A percentile compares a stretch with the other conserved stretches of the same genome.
phyloP scores from a whole-genome alignment of 2,888 invertebrate genomes.

The Danaus chrysippus region DNA sequence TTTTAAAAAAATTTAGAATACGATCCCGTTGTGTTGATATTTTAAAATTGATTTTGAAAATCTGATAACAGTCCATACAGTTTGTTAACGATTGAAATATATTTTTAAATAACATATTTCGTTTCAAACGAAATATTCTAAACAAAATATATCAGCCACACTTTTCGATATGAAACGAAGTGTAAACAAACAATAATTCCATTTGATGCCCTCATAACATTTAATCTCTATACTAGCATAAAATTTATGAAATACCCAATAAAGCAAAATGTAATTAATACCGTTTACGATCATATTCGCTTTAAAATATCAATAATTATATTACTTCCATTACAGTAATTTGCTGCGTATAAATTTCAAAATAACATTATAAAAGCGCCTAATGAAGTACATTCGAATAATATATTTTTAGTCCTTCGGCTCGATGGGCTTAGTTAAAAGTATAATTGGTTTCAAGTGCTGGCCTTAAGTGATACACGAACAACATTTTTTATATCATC shows the following conservation, averaged over 20 bases:
- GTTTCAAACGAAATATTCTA: too few relatives aligned
- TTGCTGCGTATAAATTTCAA: not conserved
- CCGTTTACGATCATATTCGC: not conserved
- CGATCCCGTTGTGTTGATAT: slow-evolving; percentile 28
- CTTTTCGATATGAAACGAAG: not conserved
- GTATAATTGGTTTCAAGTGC: slow-evolving; percentile 68
- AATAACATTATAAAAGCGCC: slow-evolving; percentile 28
- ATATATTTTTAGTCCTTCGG: slow-evolving; percentile 48
- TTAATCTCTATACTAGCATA: not conserved
- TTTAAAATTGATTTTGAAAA: slow-evolving; percentile 30
- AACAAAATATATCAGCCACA: too few relatives aligned
- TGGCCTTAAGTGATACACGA: slow-evolving; percentile 52
- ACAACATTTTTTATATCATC: slow-evolving; percentile 49
- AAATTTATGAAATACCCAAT: not conserved
- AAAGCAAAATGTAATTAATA: slow-evolving; percentile 7
- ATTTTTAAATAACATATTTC: too few relatives aligned
- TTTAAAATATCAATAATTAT: not conserved
- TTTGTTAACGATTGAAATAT: slow-evolving; percentile 8
- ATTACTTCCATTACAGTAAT: not conserved
- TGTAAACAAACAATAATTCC: slow-evolving; percentile 2
- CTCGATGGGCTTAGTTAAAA: slow-evolving; percentile 54
- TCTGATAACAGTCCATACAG: slow-evolving; percentile 17
- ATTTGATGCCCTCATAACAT: not conserved
- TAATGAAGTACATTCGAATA: slow-evolving; percentile 41
- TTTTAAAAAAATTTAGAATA: slow-evolving; percentile 35